phyloP scores from a whole-genome alignment of 1,140 invertebrate genomes.

The Camponotus vicinus region DNA sequence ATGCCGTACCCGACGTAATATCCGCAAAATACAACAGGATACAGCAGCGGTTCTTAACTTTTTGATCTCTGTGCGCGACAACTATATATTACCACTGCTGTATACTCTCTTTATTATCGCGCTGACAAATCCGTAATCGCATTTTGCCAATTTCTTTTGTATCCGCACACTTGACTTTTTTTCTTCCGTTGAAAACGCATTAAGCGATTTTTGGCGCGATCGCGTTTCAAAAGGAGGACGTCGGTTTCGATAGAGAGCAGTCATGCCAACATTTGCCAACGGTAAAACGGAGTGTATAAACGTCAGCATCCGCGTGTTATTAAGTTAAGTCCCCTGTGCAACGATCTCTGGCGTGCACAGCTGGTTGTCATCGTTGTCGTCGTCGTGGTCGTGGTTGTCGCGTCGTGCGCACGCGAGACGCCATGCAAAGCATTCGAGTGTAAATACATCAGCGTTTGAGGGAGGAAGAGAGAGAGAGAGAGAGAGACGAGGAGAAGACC shows the following conservation, averaged over 20 bases:
- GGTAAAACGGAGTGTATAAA: conserved; percentile 72
- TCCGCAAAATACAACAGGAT: conserved; percentile 12
- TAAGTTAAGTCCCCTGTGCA: conserved; percentile 67
- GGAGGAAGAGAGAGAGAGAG: conserved; percentile 11
- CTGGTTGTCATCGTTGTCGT: conserved; percentile 54
- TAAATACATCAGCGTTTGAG: conserved; percentile 56
- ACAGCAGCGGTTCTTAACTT: conserved; percentile 36
- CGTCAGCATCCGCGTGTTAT: conserved; percentile 62
- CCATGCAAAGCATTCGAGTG: conserved; percentile 69
- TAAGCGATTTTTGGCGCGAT: not conserved
- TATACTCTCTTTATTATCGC: not conserved
- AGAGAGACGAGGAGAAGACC: not conserved
- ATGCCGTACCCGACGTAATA: not conserved
- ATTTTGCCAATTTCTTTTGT: not conserved
- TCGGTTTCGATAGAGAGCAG: not conserved
- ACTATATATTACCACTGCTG: not conserved
- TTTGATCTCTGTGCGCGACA: conserved; percentile 33
- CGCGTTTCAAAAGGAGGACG: not conserved
- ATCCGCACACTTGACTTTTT: too few species aligned
- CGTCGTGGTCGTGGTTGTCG: conserved; percentile 48
- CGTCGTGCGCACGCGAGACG: conserved; percentile 63
- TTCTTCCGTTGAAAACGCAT: not conserved
- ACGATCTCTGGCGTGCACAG: conserved; percentile 60
- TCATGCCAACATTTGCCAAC: conserved; percentile 60
- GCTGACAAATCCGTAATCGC: not conserved